A percentile compares a stretch with the other conserved stretches of the same genome.
Evolutionary conservation across 2,888 invertebrate genomes (phyloP).

Genomic region (Suillia variegata): DNA sequence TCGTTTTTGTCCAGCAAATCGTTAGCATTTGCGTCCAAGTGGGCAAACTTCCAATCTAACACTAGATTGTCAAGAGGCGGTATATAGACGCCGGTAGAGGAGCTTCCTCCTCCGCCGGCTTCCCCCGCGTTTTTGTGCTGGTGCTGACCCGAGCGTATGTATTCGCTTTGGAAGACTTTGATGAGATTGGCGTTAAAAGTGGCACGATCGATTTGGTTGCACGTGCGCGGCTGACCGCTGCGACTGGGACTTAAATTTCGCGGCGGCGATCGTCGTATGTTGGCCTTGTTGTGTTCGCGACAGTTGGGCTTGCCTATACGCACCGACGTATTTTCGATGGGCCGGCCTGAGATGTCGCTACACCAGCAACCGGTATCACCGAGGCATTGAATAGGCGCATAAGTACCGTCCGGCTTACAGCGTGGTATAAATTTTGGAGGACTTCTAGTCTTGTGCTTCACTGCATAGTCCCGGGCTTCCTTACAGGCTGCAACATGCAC

Average conservation of each 20-base stretch:
- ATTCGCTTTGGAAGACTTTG: conserved; percentile 84
- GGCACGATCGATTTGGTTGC: conserved; percentile 75
- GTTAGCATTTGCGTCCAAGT: conserved; percentile 81
- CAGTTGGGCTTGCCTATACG: conserved; percentile 75
- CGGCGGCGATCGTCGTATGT: conserved; percentile 68
- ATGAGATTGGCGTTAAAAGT: conserved; percentile 85
- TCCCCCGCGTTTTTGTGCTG: conserved; percentile 39
- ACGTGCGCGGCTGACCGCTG: conserved; percentile 60
- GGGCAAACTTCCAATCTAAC: conserved; percentile 88
- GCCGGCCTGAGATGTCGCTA: conserved; percentile 82
- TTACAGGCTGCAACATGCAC: conserved; percentile 64
- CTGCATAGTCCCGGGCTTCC: conserved; percentile 59
- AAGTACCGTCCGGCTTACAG: conserved; percentile 83
- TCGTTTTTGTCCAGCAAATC: conserved; percentile 79
- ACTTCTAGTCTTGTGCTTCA: conserved; percentile 61
- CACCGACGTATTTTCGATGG: conserved; percentile 79
- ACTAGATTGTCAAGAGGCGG: conserved; percentile 64
- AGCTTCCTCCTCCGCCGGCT: conserved; percentile 11
- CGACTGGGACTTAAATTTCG: conserved; percentile 56
- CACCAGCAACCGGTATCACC: conserved; percentile 87
- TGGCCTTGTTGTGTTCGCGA: conserved; percentile 65
- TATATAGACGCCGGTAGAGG: conserved; percentile 28
- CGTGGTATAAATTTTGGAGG: conserved; percentile 72
- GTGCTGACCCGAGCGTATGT: conserved; percentile 60
- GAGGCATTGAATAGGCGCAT: conserved; percentile 85